Evolutionary conservation across 2,888 invertebrate genomes (phyloP), one percentile per base, ranked within the genome.

Genomic region (Eristalinus sepulchralis): DNA sequence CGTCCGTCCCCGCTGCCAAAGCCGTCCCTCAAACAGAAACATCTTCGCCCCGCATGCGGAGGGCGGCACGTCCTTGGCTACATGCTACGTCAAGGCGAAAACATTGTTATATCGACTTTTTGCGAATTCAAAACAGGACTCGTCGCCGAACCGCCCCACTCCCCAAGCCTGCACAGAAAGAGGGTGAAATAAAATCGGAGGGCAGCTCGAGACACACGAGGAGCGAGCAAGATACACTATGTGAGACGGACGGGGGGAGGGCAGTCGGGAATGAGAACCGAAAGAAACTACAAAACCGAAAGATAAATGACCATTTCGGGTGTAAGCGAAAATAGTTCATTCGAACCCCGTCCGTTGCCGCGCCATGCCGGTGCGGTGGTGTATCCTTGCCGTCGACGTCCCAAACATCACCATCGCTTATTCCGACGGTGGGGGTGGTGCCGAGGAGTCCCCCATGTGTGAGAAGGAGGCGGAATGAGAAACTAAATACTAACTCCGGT

Each of bases 241-340:
- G 57, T 8, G 24, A 70, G 47, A 47, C 9, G 22, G 33, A 67
- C 47, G 34, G 31, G 36, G 31, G 53, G 62, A 55, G n/a, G n/a
- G n/a, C 10, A 17, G 55, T 34, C 9, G 24, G 57, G 59, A 71
- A 36, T 55, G 47, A 34, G 77, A 70, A 47, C 27, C 60, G 64
- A 60, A 47, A 47, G 68, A 78, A 82, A 72, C 81, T 82, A 86
- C 82, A 73, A 27, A 27, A 64, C 72, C 33, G 64, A 73, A 86
- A 86, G 85, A 86, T 78, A 86, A 86, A 86, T 82, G 85, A 86
- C 85, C 82, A 73, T 82, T 86, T 78, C 82, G 85, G 73, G 64
- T 82, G 82, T 82, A 78, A 86, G 73, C 85, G 63, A 82, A 73
- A 82, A 82, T 73, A 82, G 77, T 82, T 86, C 85, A 82, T 86